These are phyloP conservation scores for Tringa solitaria DNA, from an alignment of 2,113 vertebrate genomes.

Conservation along the genomic window DNA sequence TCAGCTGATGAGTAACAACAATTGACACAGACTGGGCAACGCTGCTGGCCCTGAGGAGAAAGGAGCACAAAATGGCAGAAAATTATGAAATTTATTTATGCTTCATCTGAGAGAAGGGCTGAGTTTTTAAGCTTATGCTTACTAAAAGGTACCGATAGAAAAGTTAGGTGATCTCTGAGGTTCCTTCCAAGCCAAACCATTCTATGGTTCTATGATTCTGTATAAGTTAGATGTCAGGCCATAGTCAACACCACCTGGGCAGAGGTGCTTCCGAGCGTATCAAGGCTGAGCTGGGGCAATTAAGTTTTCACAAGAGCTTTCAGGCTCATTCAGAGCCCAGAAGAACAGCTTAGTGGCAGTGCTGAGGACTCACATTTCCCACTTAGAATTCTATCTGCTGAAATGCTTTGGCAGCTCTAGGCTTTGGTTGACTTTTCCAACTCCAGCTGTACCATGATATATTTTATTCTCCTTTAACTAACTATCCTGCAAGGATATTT, in stretches of 20 bases:
- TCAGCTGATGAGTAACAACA: neutral
- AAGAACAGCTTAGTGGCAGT: neutral
- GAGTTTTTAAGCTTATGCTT: neutral
- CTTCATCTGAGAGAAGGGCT: neutral
- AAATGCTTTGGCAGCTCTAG: neutral
- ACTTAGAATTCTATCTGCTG: neutral
- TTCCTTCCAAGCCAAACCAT: too few relatives aligned
- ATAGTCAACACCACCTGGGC: neutral
- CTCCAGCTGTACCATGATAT: neutral
- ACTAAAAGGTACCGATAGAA: neutral
- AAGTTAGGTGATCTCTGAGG: neutral
- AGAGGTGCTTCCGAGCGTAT: neutral
- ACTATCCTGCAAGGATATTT: neutral
- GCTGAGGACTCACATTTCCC: neutral
- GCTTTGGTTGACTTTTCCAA: neutral
- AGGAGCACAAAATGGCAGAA: neutral
- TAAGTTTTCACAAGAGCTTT: neutral
- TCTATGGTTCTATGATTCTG: too few relatives aligned
- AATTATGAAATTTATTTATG: neutral
- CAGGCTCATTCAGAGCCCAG: neutral
- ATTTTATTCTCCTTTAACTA: conserved; percentile 8
- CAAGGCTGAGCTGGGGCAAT: neutral
- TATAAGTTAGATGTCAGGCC: neutral
- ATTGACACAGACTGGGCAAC: neutral
- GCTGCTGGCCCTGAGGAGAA: neutral